Percentiles rank a stretch among this genome's conserved stretches.
phyloP scores from a whole-genome alignment of 2,797 vertebrate genomes.

The Girardinus metallicus region DNA sequence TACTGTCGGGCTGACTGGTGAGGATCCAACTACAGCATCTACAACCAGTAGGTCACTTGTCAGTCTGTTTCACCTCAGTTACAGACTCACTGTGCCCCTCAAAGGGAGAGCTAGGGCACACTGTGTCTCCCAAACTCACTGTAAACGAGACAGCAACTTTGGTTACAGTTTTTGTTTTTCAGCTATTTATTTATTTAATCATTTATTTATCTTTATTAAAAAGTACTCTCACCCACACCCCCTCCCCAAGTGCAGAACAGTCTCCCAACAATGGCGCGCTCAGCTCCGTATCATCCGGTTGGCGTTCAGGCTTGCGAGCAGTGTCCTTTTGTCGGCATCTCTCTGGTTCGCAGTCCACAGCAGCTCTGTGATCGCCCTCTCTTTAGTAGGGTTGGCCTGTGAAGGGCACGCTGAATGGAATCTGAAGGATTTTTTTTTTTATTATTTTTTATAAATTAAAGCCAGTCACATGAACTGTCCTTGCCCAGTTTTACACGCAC shows the following conservation, averaged over 20 bases:
- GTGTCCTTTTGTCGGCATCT: constrained; percentile 76
- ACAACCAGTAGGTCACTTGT: constrained; percentile 86
- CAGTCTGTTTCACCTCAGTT: constrained; percentile 88
- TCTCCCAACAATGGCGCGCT: constrained; percentile 86
- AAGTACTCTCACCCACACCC: constrained; percentile 84
- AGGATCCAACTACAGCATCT: constrained; percentile 86
- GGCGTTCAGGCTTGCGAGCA: constrained; percentile 77
- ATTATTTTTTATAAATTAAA: constrained; percentile 96
- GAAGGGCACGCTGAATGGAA: constrained; percentile 91
- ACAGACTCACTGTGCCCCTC: constrained; percentile 81
- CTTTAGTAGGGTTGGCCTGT: constrained; percentile 83
- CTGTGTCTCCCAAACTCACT: constrained; percentile 95
- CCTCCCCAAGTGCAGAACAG: constrained; percentile 88
- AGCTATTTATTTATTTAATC: constrained; percentile 82
- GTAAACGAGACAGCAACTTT: constrained; percentile 99
- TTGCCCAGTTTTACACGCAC: constrained; percentile 93
- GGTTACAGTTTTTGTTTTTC: constrained; percentile 93
- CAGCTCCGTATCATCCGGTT: constrained; percentile 78
- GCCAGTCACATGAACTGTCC: constrained; percentile 92
- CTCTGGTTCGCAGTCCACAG: constrained; percentile 80
- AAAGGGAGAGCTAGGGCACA: constrained; percentile 87
- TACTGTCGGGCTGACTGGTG: constrained; percentile 89
- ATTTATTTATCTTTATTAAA: constrained; percentile 90
- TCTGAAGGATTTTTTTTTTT: constrained; percentile 89
- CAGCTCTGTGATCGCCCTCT: constrained; percentile 82